A percentile compares a stretch with the other conserved stretches of the same genome.
Conservation (phyloP, 2,797 vertebrate species). For the Mycteria americana region DNA sequence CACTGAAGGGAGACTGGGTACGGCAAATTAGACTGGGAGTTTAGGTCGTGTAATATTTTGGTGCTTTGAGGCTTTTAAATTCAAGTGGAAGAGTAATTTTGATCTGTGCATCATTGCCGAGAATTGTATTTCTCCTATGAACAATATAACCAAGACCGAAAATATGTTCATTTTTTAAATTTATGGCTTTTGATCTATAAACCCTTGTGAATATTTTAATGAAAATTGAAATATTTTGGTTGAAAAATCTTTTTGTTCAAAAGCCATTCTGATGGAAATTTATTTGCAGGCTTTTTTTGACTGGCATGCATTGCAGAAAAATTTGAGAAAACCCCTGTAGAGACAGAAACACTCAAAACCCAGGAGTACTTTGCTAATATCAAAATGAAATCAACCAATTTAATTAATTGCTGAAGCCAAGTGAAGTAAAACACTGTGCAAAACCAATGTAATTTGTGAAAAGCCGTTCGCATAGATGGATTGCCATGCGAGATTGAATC, state of each 20-base stretch:
- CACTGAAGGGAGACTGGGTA: background rate
- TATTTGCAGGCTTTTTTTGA: background rate
- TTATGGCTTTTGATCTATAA: background rate
- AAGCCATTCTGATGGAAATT: background rate
- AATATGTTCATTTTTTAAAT: background rate
- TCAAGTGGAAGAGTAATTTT: background rate
- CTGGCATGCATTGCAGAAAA: background rate
- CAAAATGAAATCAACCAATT: background rate
- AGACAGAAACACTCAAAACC: background rate
- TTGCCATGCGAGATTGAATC: background rate
- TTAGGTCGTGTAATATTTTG: background rate
- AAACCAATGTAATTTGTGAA: background rate
- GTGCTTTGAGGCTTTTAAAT: background rate
- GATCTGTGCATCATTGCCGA: background rate
- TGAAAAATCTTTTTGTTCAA: background rate
- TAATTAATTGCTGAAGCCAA: background rate
- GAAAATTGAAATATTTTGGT: background rate
- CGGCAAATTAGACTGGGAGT: background rate
- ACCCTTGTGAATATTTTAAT: background rate
- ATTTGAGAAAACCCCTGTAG: background rate
- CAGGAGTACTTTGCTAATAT: background rate
- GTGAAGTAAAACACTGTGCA: background rate
- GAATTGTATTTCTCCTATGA: background rate
- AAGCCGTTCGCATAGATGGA: background rate
- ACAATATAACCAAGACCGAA: background rate